Conservation (phyloP, 2,888 invertebrate species). For the Aplocera efformata region DNA sequence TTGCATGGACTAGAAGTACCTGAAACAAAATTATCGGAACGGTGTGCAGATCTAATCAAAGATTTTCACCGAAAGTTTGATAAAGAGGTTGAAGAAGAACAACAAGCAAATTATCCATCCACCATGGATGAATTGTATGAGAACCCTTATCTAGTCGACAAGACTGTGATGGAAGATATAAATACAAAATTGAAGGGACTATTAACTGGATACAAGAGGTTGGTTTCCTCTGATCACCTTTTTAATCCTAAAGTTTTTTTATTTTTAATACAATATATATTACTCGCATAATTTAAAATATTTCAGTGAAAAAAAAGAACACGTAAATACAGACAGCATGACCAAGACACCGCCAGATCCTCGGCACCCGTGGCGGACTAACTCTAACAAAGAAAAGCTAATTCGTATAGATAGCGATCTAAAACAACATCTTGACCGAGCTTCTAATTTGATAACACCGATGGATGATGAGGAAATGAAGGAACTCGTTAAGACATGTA, state of each 20-base stretch:
- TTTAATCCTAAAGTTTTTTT: too few relatives aligned
- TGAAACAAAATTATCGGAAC: slow-evolving; percentile 58
- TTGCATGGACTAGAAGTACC: slow-evolving; percentile 59
- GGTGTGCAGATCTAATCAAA: slow-evolving; percentile 53
- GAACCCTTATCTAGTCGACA: slow-evolving; percentile 63
- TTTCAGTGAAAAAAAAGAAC: slow-evolving; percentile 45
- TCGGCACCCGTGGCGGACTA: slow-evolving; percentile 65
- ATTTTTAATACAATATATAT: too few relatives aligned
- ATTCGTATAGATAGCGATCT: slow-evolving; percentile 60
- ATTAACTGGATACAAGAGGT: slow-evolving; percentile 49
- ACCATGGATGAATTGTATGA: slow-evolving; percentile 32
- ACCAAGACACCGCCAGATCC: slow-evolving; percentile 41
- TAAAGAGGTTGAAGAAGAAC: slow-evolving; percentile 45
- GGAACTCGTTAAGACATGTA: slow-evolving; percentile 51
- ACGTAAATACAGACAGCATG: slow-evolving; percentile 21
- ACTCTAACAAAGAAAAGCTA: slow-evolving; percentile 60
- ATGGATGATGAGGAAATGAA: slow-evolving; percentile 52
- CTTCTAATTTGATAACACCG: slow-evolving; percentile 44
- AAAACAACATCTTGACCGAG: slow-evolving; percentile 55
- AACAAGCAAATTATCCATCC: slow-evolving; percentile 17
- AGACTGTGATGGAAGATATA: slow-evolving; percentile 51
- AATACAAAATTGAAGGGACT: slow-evolving; percentile 54
- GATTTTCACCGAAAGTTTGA: slow-evolving; percentile 53
- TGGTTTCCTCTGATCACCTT: slow-evolving; percentile 4
- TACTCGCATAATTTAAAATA: too few relatives aligned